Evolutionary conservation across 2,113 vertebrate genomes (phyloP), one percentile per base, ranked within the genome.

Genomic region (Tor tambroides): DNA sequence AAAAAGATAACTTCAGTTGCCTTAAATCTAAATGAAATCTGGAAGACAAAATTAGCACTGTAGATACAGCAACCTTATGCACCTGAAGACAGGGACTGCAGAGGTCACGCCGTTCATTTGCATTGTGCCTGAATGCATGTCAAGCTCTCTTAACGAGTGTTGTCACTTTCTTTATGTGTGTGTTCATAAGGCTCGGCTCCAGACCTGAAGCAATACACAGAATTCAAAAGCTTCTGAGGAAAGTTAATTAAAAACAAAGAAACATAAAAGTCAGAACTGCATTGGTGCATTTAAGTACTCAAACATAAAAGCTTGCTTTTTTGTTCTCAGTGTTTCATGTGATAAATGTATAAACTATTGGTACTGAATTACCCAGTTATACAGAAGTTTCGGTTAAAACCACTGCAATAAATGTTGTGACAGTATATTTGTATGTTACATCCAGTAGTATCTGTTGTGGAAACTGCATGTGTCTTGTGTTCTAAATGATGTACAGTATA

Each of bases 1-100:
- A 65, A 35, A 26, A 46, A 59, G n/a, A 63, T 38, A 74, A 79
- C 78, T 74, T 79, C 81, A 4, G 84, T 88, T 26, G 87, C 88
- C 89, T 89, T 79, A 89, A 90, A 89, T 80, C 61, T 87, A 86
- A 83, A 30, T 61, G 85, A 89, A 92, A 92, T 91, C 92, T 94
- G 93, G 94, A 94, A 92, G 94, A 95, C 94, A 93, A 93, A 90
- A 80, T 74, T 89, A 94, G 91, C 94, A 93, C 94, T 95, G 93
- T 94, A 95, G 94, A 95, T 85, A 88, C 84, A 89, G 88, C 88
- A 86, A 86, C 32, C 41, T 69, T 74, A 88, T 90, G 89, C 83
- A 77, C 90, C 92, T 75, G 65, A 89, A 15, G 10, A 86, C 56
- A 89, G 87, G 80, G 89, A 89, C 77, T 67, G 84, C 87, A 88